These are phyloP conservation scores for Aptenodytes patagonicus DNA, from an alignment of 2,113 vertebrate species.

Conservation along the genomic window DNA sequence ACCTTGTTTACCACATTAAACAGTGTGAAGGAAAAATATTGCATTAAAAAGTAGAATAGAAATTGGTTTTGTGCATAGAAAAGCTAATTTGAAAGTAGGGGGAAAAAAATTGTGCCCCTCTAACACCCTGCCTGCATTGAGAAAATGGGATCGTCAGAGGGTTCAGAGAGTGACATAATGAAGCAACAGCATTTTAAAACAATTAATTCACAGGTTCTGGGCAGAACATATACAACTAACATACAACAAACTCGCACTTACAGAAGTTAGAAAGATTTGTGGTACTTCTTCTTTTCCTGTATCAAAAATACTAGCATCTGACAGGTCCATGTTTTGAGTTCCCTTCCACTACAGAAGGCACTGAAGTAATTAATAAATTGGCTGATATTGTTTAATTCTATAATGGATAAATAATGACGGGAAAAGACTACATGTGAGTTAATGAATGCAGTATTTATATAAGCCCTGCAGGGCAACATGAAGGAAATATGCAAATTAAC, in stretches of 20 bases:
- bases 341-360: slow-evolving; percentile 7
- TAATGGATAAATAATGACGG: background rate
- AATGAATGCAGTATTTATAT: background rate
- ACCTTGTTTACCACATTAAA: background rate
- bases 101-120: background rate
- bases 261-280: background rate
- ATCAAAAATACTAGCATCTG: background rate
- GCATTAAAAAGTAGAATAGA: background rate
- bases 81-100: background rate
- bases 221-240: background rate
- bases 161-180: background rate
- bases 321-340: background rate
- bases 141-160: background rate
- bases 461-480: background rate
- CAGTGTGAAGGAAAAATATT: background rate
- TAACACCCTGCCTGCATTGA: background rate
- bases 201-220: background rate
- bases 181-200: background rate
- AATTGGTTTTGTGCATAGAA: background rate
- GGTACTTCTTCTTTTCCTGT: background rate
- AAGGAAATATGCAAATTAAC: background rate
- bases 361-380: background rate
- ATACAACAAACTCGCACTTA: background rate
- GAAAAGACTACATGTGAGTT: background rate
- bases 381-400: background rate